A percentile compares a stretch with the other conserved stretches of the same genome.
Conservation (phyloP, 2,113 vertebrate species). For the Hippocampus comes region DNA sequence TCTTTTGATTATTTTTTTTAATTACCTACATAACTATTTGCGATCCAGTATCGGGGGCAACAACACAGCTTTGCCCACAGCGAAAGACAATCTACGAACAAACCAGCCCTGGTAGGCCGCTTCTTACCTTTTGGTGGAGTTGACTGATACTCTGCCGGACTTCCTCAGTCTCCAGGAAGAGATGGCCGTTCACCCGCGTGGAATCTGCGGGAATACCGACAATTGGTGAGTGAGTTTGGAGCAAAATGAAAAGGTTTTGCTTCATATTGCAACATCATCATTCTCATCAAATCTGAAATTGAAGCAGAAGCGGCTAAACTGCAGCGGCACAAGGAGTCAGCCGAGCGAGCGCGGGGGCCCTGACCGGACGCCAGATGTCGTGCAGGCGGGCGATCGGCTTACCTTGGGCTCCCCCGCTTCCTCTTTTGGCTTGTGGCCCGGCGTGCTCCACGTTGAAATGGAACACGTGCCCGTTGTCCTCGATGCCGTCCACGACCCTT, state of each 20-base stretch:
- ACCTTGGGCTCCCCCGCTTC: slow-evolving; percentile 48
- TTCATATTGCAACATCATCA: neutral
- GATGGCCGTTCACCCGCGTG: slow-evolving; percentile 40
- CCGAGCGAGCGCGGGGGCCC: slow-evolving; percentile 11
- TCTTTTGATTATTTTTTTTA: too few relatives aligned
- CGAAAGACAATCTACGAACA: neutral
- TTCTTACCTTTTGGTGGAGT: slow-evolving; percentile 82
- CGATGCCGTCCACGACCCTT: slow-evolving; percentile 92
- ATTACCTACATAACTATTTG: slow-evolving; percentile 11
- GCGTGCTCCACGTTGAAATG: slow-evolving; percentile 74
- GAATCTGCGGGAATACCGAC: slow-evolving; percentile 22
- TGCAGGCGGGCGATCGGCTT: slow-evolving; percentile 35
- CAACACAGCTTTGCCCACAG: neutral
- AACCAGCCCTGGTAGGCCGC: neutral
- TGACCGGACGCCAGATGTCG: slow-evolving; percentile 55
- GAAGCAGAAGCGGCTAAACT: too few relatives aligned
- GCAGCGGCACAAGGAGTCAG: too few relatives aligned
- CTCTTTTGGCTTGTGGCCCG: slow-evolving; percentile 33
- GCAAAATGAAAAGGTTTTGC: too few relatives aligned
- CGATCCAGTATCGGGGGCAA: neutral
- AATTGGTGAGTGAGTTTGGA: too few relatives aligned
- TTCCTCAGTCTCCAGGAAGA: slow-evolving; percentile 78
- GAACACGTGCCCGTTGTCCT: slow-evolving; percentile 81
- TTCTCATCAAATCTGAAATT: too few relatives aligned
- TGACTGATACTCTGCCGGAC: slow-evolving; percentile 80